Base-by-base conservation (phyloP, 2,888 invertebrate species). In the Plemyria rubiginata region DNA sequence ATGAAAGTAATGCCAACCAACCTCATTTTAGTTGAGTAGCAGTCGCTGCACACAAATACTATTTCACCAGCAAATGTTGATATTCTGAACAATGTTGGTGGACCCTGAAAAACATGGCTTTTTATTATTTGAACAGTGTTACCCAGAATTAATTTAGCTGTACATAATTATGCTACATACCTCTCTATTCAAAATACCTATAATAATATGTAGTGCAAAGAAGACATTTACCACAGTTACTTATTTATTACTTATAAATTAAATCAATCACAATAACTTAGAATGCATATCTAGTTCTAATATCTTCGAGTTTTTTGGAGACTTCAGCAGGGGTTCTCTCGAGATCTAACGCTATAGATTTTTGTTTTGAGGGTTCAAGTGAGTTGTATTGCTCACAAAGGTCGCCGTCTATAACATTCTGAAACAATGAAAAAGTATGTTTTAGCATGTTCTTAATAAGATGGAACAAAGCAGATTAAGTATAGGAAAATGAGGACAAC, bases 381-480 rank as follows among this genome's bases (percentile, higher is more conserved):
- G 99, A 98, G 85, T 98, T 98, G 91, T 98, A 99, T 92, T 99
- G 99, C 87, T 99, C 99, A 87, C 99, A 99, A 52, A 99, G 93
- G 88, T 99, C 99, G 3, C 99, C 99, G 85, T 99, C 99, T 72
- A 99, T 97, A 0, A 99, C 98, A 93, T 98, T 99, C 96, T 98
- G 94, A 8, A 94, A 94, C 82, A 84, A 69, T 71, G 68, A 63
- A 71, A 61, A 12, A 49, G 8, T 11, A 8, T 22, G 6, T 22
- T n/a, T 22, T 12, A 40, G 36, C 7, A 32, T 7, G 7, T 29
- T 8, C 36, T 2, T 11, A 11, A 32, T 11, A 8, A 38, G 9
- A 38, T 36, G 8, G 36, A 36, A 36, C 6, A 36, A 36, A 7
- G 29, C 8, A 36, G n/a, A n/a, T n/a, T n/a, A n/a, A n/a, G n/a